Conservation (phyloP, 1,140 invertebrate species). For the Drosophila yakuba region DNA sequence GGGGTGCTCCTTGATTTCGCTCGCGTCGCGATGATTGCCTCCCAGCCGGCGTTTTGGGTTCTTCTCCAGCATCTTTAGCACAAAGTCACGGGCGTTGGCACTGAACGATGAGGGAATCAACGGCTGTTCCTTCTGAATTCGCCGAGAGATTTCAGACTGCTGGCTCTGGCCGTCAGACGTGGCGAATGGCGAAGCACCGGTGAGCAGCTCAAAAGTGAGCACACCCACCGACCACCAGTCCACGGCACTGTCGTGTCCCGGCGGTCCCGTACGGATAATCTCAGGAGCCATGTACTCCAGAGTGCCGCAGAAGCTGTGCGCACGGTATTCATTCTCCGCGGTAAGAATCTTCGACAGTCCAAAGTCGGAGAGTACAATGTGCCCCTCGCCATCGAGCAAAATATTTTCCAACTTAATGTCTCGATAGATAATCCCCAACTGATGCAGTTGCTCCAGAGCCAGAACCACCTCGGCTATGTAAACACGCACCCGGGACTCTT, state of each 20-base stretch:
- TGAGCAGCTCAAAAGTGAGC: conserved; percentile 97
- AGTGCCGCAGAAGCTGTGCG: conserved; percentile 99
- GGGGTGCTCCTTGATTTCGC: conserved; percentile 93
- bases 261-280: conserved; percentile 92
- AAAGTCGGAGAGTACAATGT: conserved; percentile 96
- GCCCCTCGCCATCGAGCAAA: conserved; percentile 93
- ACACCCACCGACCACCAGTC: conserved; percentile 99
- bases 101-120: conserved; percentile 91
- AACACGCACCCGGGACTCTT: conserved; percentile 92
- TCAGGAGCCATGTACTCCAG: conserved; percentile 99
- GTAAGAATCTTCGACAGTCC: conserved; percentile 93
- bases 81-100: conserved; percentile 87
- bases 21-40: conserved; percentile 91
- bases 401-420: conserved; percentile 98
- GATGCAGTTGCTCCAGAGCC: conserved; percentile 95
- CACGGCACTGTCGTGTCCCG: conserved; percentile 96
- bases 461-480: conserved; percentile 97
- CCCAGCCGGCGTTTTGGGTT: conserved; percentile 94
- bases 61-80: conserved; percentile 92
- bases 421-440: conserved; percentile 96
- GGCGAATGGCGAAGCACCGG: conserved; percentile 98
- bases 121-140: conserved; percentile 94
- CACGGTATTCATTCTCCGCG: conserved; percentile 86
- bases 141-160: conserved; percentile 96
- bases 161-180: conserved; percentile 96